phyloP scores from a whole-genome alignment of 1,140 invertebrate genomes.

The Zelostemma sp. region DNA sequence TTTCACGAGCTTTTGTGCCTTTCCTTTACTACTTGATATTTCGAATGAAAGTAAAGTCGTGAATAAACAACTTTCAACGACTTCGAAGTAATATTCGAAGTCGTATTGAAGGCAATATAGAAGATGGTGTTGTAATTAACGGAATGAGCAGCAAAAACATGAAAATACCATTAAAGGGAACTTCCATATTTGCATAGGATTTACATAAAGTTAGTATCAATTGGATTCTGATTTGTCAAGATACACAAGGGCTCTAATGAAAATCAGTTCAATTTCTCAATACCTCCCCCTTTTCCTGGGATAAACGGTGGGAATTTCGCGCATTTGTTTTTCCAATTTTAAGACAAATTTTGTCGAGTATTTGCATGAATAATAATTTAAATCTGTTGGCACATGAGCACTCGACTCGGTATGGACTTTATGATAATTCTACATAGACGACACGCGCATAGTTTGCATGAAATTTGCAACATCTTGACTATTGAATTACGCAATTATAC shows the following conservation, averaged over 20 bases:
- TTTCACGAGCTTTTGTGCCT: too few species aligned
- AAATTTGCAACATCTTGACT: slow-evolving; percentile 1
- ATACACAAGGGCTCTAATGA: neutral
- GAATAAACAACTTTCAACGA: too few species aligned
- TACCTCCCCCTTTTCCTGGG: neutral
- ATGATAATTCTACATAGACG: slow-evolving; percentile 1
- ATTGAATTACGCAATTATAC: neutral
- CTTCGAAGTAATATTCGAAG: too few species aligned
- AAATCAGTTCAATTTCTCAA: neutral
- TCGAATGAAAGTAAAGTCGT: too few species aligned
- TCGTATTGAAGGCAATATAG: too few species aligned
- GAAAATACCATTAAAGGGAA: too few species aligned
- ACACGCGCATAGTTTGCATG: neutral
- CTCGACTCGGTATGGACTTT: neutral
- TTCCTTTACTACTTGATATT: too few species aligned
- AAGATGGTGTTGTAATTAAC: neutral
- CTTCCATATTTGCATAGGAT: neutral
- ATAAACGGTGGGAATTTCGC: too few species aligned
- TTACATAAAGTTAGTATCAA: neutral
- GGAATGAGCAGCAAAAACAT: neutral
- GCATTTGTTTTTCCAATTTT: neutral
- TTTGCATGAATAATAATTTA: neutral
- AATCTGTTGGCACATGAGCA: neutral
- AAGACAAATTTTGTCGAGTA: neutral
- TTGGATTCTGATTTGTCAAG: slow-evolving; percentile 1